Evolutionary conservation across 2,888 invertebrate genomes (phyloP), one percentile per base, ranked within the genome.

Genomic region (Lithosia quadra): DNA sequence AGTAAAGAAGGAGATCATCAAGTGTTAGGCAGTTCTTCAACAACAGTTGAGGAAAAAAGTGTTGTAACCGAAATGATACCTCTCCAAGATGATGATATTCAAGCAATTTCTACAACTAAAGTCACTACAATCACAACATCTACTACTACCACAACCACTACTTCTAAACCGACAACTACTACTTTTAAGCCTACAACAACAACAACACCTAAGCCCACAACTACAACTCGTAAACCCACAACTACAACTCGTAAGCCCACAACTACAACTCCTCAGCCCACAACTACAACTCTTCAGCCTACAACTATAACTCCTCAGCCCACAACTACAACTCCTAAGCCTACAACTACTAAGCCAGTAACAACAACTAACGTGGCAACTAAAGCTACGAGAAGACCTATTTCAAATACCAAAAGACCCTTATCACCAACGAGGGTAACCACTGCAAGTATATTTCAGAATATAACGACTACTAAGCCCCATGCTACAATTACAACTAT

Each of bases 1-100:
- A 90, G 92, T 64, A 92, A 92, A 81, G 91, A 93, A 85, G 90
- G 87, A 36, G 84, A 63, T 64, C 81, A 80, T 74, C 80, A 88
- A 71, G 86, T 91, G 60, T 58, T 83, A 24, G 84, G 73, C 65
- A 85, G 86, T 72, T 83, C 87, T 0, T 81, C 86, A 21, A 80
- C 85, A 10, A 76, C 82, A 22, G 74, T 79, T 39, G 81, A 73
- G 24, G 63, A 72, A 1, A 80, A 84, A 55, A 71, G 72, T 33
- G 71, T 71, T 36, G 75, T 78, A 3, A 84, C 84, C 9, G 81
- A 82, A 67, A 85, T 81, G 72, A 59, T 75, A 21, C 65, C 80
- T 15, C 36, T 70, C n/a, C 63, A 75, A 34, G 75, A 78, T 28
- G 82, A 79, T 67, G 24, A 28, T 15, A 69, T 67, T 55, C 73